Conservation (phyloP, 2,113 vertebrate genomes). For the Suncus etruscus region DNA sequence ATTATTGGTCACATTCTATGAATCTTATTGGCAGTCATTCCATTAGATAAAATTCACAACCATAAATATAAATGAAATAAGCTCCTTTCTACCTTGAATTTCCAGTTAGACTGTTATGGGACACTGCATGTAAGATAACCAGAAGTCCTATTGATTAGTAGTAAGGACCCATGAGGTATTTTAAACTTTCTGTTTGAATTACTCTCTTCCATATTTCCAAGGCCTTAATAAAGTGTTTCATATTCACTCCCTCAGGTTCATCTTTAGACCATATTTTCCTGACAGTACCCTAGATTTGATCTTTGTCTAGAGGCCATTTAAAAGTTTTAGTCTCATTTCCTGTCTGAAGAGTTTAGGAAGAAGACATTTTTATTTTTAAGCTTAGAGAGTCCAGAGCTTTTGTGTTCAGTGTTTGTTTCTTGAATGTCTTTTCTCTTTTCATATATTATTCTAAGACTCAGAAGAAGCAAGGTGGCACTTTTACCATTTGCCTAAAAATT, state of each 20-base stretch:
- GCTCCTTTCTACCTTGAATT: not conserved
- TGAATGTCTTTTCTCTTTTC: constrained; percentile 19
- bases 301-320: constrained; percentile 61
- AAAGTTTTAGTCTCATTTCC: constrained; percentile 52
- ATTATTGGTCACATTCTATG: not conserved
- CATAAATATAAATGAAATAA: not conserved
- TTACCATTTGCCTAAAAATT: not conserved
- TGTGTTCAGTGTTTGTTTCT: not conserved
- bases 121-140: not conserved
- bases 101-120: not conserved
- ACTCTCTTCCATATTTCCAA: not conserved
- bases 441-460: constrained; percentile 3
- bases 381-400: constrained; percentile 11
- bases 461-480: not conserved
- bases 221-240: constrained; percentile 39
- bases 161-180: not conserved
- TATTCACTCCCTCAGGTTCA: not conserved
- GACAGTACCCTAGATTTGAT: constrained; percentile 28
- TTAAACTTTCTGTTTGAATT: not conserved
- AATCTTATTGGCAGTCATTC: not conserved
- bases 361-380: constrained; percentile 61
- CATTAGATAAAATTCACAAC: not conserved
- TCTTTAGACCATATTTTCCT: constrained; percentile 23
- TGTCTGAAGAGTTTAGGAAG: constrained; percentile 24
- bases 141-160: not conserved